Percentiles rank a stretch among this genome's conserved stretches.
Evolutionary conservation across 1,140 invertebrate genomes (phyloP).

Genomic region (Eriocheir sinensis): DNA sequence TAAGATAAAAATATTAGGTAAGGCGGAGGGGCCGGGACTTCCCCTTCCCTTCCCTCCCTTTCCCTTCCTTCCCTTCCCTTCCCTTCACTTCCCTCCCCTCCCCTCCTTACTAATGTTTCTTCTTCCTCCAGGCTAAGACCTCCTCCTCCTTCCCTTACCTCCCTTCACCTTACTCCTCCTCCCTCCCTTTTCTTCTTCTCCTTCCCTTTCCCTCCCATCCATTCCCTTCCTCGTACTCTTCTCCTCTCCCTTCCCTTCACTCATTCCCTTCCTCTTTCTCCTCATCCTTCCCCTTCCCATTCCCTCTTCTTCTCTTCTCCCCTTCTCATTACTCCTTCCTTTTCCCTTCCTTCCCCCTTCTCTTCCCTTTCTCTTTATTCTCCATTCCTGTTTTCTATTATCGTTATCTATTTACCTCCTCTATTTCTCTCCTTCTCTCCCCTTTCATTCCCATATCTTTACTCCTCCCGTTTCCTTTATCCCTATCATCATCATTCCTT

Average conservation of each 20-base stretch:
- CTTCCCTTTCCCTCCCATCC: background rate
- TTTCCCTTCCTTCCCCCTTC: background rate
- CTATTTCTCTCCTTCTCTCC: background rate
- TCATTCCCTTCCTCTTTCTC: background rate
- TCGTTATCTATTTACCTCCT: background rate
- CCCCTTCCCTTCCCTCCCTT: background rate
- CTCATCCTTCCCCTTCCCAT: background rate
- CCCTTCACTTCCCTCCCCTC: background rate
- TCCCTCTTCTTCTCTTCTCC: background rate
- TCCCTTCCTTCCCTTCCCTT: background rate
- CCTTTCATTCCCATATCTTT: background rate
- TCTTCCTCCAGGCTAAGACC: background rate
- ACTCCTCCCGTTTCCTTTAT: background rate
- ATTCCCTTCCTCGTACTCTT: background rate
- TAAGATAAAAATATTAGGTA: too few species aligned
- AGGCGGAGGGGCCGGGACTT: background rate
- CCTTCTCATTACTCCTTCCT: background rate
- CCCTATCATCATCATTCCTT: background rate
- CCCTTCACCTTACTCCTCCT: background rate
- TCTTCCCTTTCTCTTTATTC: background rate
- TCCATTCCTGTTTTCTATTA: background rate
- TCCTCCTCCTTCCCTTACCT: background rate
- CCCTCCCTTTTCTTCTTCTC: background rate
- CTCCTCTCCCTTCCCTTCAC: background rate
- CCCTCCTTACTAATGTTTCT: background rate